A percentile compares a stretch with the other conserved stretches of the same genome.
These are phyloP conservation scores for Rotaria sp. DNA, from an alignment of 2,888 invertebrate genomes.

Conservation along the genomic window DNA sequence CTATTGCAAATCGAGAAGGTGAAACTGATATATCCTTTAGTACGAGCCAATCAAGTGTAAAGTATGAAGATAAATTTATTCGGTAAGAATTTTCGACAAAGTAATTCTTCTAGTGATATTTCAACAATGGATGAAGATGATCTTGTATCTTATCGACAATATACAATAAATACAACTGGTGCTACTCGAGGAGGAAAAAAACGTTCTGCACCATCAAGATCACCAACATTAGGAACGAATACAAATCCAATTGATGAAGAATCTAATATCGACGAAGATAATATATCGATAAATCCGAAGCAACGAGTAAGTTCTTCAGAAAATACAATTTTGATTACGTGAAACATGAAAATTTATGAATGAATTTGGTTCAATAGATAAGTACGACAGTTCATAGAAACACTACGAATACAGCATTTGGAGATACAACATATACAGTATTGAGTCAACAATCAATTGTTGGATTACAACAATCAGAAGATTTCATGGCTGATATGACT, in stretches of 20 bases:
- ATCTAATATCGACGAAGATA: background rate
- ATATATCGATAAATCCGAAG: background rate
- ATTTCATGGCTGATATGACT: background rate
- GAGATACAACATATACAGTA: background rate
- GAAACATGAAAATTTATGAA: too few species aligned
- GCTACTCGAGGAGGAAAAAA: background rate
- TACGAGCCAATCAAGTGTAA: background rate
- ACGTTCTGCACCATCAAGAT: background rate
- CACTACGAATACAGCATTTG: background rate
- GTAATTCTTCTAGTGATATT: background rate
- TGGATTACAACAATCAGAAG: background rate
- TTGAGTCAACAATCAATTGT: background rate
- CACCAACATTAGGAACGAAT: background rate
- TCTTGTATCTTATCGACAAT: slow-evolving; percentile 1
- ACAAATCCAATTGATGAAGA: background rate
- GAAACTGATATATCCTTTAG: background rate
- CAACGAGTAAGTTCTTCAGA: background rate
- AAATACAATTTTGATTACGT: background rate
- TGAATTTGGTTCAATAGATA: background rate
- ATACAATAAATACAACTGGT: background rate
- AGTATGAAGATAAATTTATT: background rate
- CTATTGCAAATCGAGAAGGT: slow-evolving; percentile 4
- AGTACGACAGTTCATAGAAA: background rate
- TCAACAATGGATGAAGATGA: background rate
- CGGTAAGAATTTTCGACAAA: background rate